These are phyloP conservation scores for Mohoua ochrocephala DNA, from an alignment of 2,113 vertebrate genomes.

Conservation along the genomic window DNA sequence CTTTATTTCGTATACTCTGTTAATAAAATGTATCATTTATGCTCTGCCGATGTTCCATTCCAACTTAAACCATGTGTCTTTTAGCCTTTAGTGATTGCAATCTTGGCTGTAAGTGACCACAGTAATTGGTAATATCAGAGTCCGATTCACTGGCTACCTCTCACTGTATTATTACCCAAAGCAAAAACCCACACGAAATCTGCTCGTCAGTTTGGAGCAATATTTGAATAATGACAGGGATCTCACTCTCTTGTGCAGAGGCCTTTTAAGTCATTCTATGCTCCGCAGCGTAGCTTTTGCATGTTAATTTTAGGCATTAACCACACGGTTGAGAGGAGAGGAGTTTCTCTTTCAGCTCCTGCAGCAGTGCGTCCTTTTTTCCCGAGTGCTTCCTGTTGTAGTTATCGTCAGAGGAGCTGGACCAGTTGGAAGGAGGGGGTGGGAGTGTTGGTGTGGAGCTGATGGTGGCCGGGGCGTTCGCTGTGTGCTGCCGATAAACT, in stretches of 20 bases:
- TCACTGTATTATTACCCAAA: background rate
- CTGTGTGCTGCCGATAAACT: background rate
- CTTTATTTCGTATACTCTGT: background rate
- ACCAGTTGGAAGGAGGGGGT: background rate
- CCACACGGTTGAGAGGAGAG: background rate
- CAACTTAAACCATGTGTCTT: background rate
- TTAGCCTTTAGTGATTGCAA: background rate
- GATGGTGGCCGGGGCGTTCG: background rate
- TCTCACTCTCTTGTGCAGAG: background rate
- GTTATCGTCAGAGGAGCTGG: background rate
- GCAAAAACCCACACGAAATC: background rate
- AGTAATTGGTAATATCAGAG: background rate
- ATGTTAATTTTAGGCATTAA: background rate
- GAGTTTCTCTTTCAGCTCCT: background rate
- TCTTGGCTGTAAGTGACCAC: background rate
- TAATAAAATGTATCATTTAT: background rate
- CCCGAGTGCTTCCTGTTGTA: background rate
- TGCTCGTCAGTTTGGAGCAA: background rate
- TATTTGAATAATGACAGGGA: background rate
- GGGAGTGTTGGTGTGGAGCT: background rate
- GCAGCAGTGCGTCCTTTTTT: fast-evolving
- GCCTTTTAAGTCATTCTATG: background rate
- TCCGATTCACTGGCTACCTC: background rate
- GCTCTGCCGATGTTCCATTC: background rate
- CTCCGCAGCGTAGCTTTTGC: background rate